Evolutionary conservation across 2,888 invertebrate species (phyloP).

Genomic region (Tribolium freemani): DNA sequence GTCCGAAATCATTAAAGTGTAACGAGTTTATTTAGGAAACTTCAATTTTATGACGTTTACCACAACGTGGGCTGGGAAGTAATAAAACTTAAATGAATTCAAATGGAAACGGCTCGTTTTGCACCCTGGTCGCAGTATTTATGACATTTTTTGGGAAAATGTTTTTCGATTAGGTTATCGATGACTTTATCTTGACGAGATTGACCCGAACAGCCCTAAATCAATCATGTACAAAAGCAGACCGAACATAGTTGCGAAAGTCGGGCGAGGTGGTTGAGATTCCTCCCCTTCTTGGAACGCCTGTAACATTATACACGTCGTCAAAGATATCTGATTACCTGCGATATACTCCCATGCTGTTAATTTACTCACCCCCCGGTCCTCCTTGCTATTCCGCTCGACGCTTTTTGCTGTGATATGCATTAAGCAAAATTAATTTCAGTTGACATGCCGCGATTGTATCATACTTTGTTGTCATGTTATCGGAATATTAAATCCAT

Average conservation of each 20-base stretch:
- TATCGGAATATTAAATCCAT: slow-evolving; percentile 40
- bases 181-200: slow-evolving; percentile 11
- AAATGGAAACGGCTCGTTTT: background rate
- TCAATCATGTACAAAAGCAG: slow-evolving; percentile 53
- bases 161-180: slow-evolving; percentile 16
- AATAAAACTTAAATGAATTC: too few relatives aligned
- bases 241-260: slow-evolving; percentile 50
- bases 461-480: slow-evolving; percentile 41
- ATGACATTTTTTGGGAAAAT: background rate
- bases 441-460: slow-evolving; percentile 40
- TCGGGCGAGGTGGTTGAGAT: slow-evolving; percentile 45
- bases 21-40: too few relatives aligned
- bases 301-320: slow-evolving; percentile 35
- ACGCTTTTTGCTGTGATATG: slow-evolving; percentile 43
- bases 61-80: too few relatives aligned
- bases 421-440: slow-evolving; percentile 45
- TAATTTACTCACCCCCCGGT: slow-evolving; percentile 35
- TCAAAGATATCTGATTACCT: slow-evolving; percentile 43
- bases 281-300: slow-evolving; percentile 30
- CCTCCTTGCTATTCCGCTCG: slow-evolving; percentile 36
- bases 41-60: too few relatives aligned
- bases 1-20: too few relatives aligned
- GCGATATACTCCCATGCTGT: slow-evolving; percentile 37
- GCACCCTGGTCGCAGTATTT: background rate
- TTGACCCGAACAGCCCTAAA: slow-evolving; percentile 40